Evolutionary conservation across 2,113 vertebrate genomes (phyloP).

Genomic region (Martes martes): DNA sequence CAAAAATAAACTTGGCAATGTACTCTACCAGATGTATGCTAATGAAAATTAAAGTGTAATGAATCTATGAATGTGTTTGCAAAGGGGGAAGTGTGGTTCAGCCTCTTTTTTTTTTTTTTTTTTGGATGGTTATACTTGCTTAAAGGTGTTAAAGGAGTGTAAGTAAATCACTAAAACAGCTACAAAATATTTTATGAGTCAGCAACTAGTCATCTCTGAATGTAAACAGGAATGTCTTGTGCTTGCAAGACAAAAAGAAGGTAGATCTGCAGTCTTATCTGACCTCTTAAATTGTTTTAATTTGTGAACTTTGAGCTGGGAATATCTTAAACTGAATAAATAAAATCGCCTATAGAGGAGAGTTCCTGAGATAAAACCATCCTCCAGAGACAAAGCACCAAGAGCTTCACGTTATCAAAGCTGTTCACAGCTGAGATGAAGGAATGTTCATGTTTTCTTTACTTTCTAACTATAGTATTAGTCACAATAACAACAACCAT

Average conservation of each 20-base stretch:
- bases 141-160: neutral
- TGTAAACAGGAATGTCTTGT: neutral
- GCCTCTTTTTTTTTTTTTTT: neutral
- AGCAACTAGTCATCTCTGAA: neutral
- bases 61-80: neutral
- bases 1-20: neutral
- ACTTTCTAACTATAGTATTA: neutral
- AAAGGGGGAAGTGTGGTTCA: neutral
- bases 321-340: neutral
- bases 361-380: neutral
- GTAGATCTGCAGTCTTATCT: neutral
- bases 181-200: slow-evolving; percentile 21
- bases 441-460: neutral
- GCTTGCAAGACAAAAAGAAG: neutral
- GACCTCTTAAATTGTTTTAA: neutral
- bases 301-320: neutral
- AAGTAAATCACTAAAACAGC: neutral
- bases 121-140: neutral
- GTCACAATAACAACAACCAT: neutral
- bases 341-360: neutral
- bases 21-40: neutral
- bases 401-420: neutral
- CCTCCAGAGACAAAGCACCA: neutral
- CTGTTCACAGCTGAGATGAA: neutral
- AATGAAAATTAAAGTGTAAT: slow-evolving; percentile 28